phyloP scores from a whole-genome alignment of 2,888 invertebrate species.

The Ochlodes sylvanus region DNA sequence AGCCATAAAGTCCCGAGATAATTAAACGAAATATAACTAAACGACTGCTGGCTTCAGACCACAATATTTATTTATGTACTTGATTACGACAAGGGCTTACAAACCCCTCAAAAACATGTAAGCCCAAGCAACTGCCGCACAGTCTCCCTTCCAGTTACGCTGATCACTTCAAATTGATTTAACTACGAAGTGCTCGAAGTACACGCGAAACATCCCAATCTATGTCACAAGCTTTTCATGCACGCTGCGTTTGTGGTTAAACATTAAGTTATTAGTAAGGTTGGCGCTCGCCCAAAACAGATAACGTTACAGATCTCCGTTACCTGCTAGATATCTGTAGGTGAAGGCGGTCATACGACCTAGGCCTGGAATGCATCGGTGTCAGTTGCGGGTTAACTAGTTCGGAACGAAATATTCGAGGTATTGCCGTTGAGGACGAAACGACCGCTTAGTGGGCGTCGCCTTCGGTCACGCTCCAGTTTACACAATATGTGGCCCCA shows the following conservation, averaged over 20 bases:
- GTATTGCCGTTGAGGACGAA: slow-evolving; percentile 45
- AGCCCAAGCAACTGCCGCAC: too few relatives aligned
- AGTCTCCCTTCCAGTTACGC: too few relatives aligned
- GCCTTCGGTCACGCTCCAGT: slow-evolving; percentile 61
- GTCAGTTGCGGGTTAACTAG: slow-evolving; percentile 55
- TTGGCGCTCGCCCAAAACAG: slow-evolving; percentile 29
- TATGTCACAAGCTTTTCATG: slow-evolving; percentile 23
- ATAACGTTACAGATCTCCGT: slow-evolving; percentile 33
- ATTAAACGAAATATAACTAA: too few relatives aligned
- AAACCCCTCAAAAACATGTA: too few relatives aligned
- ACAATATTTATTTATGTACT: too few relatives aligned
- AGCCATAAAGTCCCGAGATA: too few relatives aligned
- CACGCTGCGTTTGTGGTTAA: slow-evolving; percentile 26
- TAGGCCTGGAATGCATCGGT: slow-evolving; percentile 48
- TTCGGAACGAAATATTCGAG: slow-evolving; percentile 64
- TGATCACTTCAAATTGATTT: too few relatives aligned
- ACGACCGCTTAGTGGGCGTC: slow-evolving; percentile 57
- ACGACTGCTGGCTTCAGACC: too few relatives aligned
- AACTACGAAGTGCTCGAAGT: too few relatives aligned
- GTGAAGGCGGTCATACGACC: slow-evolving; percentile 39
- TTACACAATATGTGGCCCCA: slow-evolving; percentile 47
- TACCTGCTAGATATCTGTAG: slow-evolving; percentile 26
- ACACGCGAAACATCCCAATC: slow-evolving; percentile 9
- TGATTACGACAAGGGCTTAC: too few relatives aligned
- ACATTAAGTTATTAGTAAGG: slow-evolving; percentile 32